Evolutionary conservation across 2,797 vertebrate genomes (phyloP).

Genomic region (Aphelocoma californica): DNA sequence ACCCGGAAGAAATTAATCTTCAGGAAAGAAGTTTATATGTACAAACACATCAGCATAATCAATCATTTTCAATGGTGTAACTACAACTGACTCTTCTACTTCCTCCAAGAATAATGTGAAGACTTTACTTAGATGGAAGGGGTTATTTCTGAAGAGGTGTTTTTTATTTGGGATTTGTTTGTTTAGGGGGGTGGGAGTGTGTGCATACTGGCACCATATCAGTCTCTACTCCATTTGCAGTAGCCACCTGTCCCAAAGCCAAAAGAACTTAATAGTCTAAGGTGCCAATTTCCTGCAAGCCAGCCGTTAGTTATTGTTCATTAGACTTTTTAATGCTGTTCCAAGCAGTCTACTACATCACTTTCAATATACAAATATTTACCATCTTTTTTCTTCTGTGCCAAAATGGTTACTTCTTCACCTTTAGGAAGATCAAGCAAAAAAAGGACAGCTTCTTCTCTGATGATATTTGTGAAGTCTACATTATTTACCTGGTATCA

Average conservation of each 20-base stretch:
- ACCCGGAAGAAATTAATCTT: neutral
- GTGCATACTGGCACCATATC: neutral
- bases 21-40: neutral
- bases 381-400: slow-evolving; percentile 99
- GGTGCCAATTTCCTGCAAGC: neutral
- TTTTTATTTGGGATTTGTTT: neutral
- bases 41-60: neutral
- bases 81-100: neutral
- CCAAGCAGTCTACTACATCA: neutral
- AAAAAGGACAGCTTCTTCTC: slow-evolving; percentile 96
- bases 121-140: neutral
- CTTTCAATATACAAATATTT: slow-evolving; percentile 8
- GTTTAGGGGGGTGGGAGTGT: neutral
- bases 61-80: neutral
- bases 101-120: neutral
- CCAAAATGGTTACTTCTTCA: slow-evolving; percentile 96
- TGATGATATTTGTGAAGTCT: slow-evolving; percentile 97
- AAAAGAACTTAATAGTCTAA: neutral
- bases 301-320: neutral
- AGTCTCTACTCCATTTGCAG: neutral
- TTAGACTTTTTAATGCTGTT: neutral
- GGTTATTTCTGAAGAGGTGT: neutral
- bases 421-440: slow-evolving; percentile 95
- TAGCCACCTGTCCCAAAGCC: neutral
- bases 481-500: slow-evolving; percentile 90